phyloP scores from a whole-genome alignment of 2,113 vertebrate species.

The Acanthisitta chloris region DNA sequence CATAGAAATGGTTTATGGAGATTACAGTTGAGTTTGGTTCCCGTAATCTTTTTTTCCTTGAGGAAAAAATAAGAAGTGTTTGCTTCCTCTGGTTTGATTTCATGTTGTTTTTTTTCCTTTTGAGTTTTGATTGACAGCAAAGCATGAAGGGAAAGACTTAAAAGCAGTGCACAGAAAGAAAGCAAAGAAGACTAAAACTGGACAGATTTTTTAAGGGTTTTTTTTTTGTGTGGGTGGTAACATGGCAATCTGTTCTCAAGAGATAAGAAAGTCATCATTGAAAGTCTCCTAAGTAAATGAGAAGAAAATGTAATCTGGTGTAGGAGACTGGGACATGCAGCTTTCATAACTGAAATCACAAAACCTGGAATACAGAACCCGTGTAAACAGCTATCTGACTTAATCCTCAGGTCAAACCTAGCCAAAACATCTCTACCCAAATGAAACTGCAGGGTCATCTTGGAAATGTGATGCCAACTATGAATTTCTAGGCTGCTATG shows the following conservation, averaged over 20 bases:
- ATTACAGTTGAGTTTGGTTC: slow-evolving; percentile 20
- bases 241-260: not conserved
- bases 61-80: not conserved
- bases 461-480: not conserved
- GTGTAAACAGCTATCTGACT: not conserved
- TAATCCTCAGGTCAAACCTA: not conserved
- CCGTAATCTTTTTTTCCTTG: not conserved
- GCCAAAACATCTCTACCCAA: not conserved
- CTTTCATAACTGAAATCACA: not conserved
- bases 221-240: not conserved
- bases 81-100: not conserved
- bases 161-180: not conserved
- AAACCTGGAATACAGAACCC: not conserved
- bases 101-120: not conserved
- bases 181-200: not conserved
- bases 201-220: not conserved
- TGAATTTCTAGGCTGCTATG: not conserved
- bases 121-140: not conserved
- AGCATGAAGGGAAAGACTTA: not conserved
- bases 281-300: not conserved
- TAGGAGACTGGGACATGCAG: not conserved
- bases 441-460: not conserved
- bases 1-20: slow-evolving; percentile 26
- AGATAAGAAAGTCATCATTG: not conserved
- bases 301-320: not conserved